Base-by-base conservation (phyloP, 1,140 invertebrate genomes). In the Euura lappo region DNA sequence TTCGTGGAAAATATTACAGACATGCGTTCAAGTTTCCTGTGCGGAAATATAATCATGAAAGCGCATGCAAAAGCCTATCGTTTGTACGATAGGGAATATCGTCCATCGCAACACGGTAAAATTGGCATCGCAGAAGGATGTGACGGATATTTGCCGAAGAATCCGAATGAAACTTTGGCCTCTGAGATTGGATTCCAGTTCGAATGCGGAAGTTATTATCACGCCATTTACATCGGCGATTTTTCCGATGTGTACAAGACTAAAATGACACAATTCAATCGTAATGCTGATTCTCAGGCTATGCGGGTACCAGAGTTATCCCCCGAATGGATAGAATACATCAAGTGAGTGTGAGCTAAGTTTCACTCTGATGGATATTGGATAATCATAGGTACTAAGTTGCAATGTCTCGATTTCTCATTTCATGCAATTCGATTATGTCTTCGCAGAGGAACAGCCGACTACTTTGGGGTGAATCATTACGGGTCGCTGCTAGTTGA, bases 391-490 rank as follows among this genome's bases (percentile, higher is more conserved):
- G 8, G 51, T 8, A 60, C 10, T 60, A 60, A 60, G 51, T 6
- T n/a, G 2, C 8, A 60, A 60, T 60, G 3, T 60, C 51, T 60
- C 5, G 51, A 3, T 11, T 60, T 8, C 51, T 60, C 6, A 60
- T 60, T 11, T 11, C 5, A 60, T 60, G 8, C 3, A 6, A 60
- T 60, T 3, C 51, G 6, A 60, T 60, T 60, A 87, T 89, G 71
- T 6, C 86, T 90, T 60, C 13, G 3, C 13, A 78, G 75, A 77
- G 90, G 90, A 28, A 88, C 89, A 0, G 86, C 86, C 8, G 90
- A 91, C 76, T 91, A 89, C 84, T 89, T 91, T 71, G 90, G 89
- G 0, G 75, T 91, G 2, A 91, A 91, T 73, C 88, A 90, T 78
- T 91, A 91, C 74, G 89, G 89, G 0, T 88, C 89, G 84, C 70